Conservation (phyloP, 37 sponge, comb jelly and placozoan species). For the Theonella swinhoei region DNA sequence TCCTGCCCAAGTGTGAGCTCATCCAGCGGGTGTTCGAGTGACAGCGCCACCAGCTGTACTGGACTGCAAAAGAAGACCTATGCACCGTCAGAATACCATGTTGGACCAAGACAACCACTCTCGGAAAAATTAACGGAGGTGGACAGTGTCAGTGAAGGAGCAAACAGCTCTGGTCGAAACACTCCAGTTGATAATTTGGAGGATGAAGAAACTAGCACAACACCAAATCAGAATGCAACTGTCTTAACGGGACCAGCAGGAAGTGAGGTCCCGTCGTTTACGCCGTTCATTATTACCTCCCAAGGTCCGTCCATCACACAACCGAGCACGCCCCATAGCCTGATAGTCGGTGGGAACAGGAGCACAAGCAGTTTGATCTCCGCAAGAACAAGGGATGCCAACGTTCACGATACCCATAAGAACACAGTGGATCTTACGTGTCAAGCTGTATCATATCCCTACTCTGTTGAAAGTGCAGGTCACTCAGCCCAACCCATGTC, state of each 20-base stretch:
- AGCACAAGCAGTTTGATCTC: no score
- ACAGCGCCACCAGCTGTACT: background rate
- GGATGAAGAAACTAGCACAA: constrained; percentile 8
- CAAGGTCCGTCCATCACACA: background rate
- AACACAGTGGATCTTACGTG: background rate
- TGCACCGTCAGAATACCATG: constrained; percentile 65
- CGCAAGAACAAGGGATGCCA: background rate
- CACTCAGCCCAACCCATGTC: background rate
- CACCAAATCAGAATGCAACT: background rate
- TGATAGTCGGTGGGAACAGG: background rate
- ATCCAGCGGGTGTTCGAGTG: constrained; percentile 73
- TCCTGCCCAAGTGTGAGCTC: constrained; percentile 53
- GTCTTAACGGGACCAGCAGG: background rate
- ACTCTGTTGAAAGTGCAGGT: background rate
- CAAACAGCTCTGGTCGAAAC: constrained; percentile 52
- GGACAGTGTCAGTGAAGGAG: constrained; percentile 40
- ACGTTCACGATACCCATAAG: background rate
- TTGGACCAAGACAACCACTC: constrained; percentile 43
- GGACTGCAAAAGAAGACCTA: background rate
- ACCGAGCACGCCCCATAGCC: background rate
- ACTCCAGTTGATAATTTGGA: constrained; percentile 28
- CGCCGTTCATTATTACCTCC: background rate
- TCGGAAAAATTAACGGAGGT: constrained; percentile 42
- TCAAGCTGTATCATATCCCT: background rate
- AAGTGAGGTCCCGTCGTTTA: background rate